Percentiles rank a stretch among this genome's conserved stretches.
Conservation (phyloP, 2,797 vertebrate species). For the Pseudomugil tenellus region DNA sequence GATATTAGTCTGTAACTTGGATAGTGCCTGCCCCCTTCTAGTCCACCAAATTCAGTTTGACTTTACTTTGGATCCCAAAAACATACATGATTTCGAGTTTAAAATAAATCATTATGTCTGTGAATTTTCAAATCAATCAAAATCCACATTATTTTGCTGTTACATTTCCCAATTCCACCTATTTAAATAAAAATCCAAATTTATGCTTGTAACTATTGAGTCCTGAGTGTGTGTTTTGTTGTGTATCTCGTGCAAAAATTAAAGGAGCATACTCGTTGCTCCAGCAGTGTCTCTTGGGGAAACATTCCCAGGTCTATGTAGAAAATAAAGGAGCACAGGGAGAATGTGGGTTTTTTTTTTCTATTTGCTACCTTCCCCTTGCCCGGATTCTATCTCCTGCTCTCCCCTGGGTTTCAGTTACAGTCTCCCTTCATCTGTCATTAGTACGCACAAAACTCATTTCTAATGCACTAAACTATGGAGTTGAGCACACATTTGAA, state of each 20-base stretch:
- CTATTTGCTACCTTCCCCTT: conserved; percentile 27
- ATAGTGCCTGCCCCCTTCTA: not conserved
- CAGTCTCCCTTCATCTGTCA: conserved; percentile 84
- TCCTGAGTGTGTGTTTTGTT: conserved; percentile 55
- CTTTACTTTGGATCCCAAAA: not conserved
- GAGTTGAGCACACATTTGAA: conserved; percentile 33
- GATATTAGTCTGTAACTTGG: not conserved
- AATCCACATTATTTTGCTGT: too few species aligned
- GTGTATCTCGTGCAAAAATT: conserved; percentile 39
- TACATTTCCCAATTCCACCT: too few species aligned
- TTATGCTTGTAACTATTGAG: conserved; percentile 34
- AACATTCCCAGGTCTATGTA: conserved; percentile 50
- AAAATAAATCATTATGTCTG: too few species aligned
- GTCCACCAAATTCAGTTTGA: not conserved
- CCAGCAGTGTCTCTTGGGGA: conserved; percentile 63
- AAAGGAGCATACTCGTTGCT: conserved; percentile 39
- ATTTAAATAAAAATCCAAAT: too few species aligned
- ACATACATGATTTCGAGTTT: not conserved
- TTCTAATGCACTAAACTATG: conserved; percentile 60
- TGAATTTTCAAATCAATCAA: too few species aligned
- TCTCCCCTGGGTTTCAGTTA: conserved; percentile 83
- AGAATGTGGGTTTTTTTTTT: conserved; percentile 64
- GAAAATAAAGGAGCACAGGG: conserved; percentile 64
- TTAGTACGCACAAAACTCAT: conserved; percentile 77
- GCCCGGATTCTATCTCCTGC: conserved; percentile 41